These are phyloP conservation scores for Cryptus armator DNA, from an alignment of 2,888 invertebrate genomes.

Conservation along the genomic window DNA sequence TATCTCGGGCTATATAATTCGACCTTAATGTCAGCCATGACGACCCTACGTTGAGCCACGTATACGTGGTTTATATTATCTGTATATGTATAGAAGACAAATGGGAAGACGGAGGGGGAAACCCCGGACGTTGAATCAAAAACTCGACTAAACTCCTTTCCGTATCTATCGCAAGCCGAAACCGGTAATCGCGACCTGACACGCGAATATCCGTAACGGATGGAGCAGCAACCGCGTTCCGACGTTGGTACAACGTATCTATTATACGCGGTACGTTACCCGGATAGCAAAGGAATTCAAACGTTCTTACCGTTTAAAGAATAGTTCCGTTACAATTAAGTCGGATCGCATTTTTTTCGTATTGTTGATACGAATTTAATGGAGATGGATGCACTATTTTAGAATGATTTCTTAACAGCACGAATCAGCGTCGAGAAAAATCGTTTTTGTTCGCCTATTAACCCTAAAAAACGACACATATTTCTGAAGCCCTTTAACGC, in stretches of 20 bases:
- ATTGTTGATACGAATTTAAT: background rate
- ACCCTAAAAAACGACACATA: no score
- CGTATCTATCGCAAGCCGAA: conserved; percentile 25
- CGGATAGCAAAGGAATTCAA: background rate
- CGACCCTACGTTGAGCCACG: conserved; percentile 10
- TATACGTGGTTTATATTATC: conserved; percentile 8
- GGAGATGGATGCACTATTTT: background rate
- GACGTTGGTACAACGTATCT: conserved; percentile 3
- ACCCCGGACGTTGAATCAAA: conserved; percentile 44
- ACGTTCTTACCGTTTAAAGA: conserved; percentile 7
- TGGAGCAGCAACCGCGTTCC: conserved; percentile 22
- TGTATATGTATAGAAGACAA: background rate
- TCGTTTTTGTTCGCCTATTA: no score
- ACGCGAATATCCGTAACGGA: conserved; percentile 54
- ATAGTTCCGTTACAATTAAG: background rate
- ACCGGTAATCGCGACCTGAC: conserved; percentile 52
- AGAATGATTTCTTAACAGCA: background rate
- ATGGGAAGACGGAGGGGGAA: conserved; percentile 17
- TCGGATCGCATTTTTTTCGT: background rate
- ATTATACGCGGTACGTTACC: background rate
- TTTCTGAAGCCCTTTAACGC: no score
- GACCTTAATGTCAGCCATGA: conserved; percentile 58
- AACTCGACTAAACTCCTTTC: conserved; percentile 57
- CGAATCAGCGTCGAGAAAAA: no score
- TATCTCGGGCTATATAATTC: conserved; percentile 55